Base-by-base conservation (phyloP, 2,113 vertebrate genomes). In the Phyllostomus hastatus region DNA sequence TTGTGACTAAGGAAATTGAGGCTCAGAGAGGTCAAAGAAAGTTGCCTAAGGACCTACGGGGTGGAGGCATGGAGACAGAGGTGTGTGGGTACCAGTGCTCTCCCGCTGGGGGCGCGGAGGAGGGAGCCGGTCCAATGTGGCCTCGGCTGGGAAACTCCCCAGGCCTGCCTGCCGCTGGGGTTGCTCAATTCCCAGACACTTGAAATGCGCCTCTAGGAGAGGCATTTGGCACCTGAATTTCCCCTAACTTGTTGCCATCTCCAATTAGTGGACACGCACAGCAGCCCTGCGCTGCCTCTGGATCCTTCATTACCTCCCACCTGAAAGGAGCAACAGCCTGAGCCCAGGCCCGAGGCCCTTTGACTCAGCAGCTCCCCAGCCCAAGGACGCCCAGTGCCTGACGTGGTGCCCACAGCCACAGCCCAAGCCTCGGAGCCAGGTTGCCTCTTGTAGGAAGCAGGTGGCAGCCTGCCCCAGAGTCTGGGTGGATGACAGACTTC, bases 131-230 rank as follows among this genome's bases (percentile, higher is more conserved):
- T 16, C 78, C 48, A n/a, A 50, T 1, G n/a, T 15, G 79, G 64
- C 59, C 92, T 90, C n/a, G 95, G 15, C 94, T 84, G 90, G 54
- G 96, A 97, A 97, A 89, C 66, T 95, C 86, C 94, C 88, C 85
- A 76, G 64, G 91, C 82, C 41, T 28, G 75, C 54, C 83, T 97
- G 85, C 88, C 96, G 54, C 70, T 90, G 90, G 80, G 66, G 85
- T 92, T 96, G 61, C 31, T 96, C 84, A 88, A 41, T 94, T 96
- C 88, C 91, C 83, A 90, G 52, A 94, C 41, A 50, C 66, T 73
- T 95, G 92, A 79, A 97, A 84, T n/a, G 80, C 87, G 84, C 96
- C 97, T 97, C 79, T 91, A 96, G 95, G 94, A 97, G 97, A 96
- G 94, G 95, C 95, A 96, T 96, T 93, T 97, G 93, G 94, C 93